Evolutionary conservation across 2,797 vertebrate genomes (phyloP), one percentile per base, ranked within the genome.

Genomic region (Hypotaenidia philippensis): DNA sequence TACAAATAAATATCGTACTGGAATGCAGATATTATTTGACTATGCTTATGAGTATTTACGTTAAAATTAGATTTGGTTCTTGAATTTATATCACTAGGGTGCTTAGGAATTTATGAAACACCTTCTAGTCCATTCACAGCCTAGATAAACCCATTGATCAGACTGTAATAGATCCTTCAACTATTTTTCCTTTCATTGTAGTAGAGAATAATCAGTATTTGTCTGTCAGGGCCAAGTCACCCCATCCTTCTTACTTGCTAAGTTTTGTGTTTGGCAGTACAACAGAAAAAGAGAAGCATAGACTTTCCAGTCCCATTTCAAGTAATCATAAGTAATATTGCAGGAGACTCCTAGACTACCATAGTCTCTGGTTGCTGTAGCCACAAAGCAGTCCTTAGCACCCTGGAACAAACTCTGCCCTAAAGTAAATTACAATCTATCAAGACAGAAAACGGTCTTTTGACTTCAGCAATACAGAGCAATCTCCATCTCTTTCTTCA

Each of bases 51-150:
- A 83, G 88, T 86, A 78, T 91, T 94, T 94, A 49, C 53, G 84
- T 69, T 81, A 71, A 93, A 88, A 94, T 89, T 87, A 74, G 63
- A 44, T 88, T 83, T 76, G 21, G 9, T 81, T 86, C 53, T 83
- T 90, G 50, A 31, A 65, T 89, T 88, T 83, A 26, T 77, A 82
- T 92, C 44, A 68, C 44, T 21, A 45, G 59, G 7, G 44, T 87
- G 36, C 31, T 49, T 80, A 25, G 36, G 75, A 89, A 74, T 89
- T 92, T 82, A 89, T 93, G 94, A 90, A 89, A 87, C 81, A 77
- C 56, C 31, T 80, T 64, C 47, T 31, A 85, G 60, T 40, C 84
- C 41, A 31, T 41, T 57, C 49, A 70, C 10, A 71, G 32, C 17
- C 78, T 82, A 49, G 41, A 79, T 80, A 82, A 94, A 90, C 32